phyloP scores from a whole-genome alignment of 2,797 vertebrate species.

The Chiroxiphia lanceolata region DNA sequence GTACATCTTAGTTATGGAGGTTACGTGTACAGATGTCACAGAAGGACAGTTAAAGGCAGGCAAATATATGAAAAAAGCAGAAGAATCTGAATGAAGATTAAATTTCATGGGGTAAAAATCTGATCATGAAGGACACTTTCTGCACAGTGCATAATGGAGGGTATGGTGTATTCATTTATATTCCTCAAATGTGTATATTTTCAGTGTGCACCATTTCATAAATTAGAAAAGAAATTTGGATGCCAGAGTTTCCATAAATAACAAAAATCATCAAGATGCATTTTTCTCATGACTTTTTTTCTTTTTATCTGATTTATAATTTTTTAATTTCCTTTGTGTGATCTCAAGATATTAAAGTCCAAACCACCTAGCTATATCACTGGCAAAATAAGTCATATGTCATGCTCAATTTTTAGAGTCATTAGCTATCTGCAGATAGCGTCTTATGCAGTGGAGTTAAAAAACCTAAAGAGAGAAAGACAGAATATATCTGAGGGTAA shows the following conservation, averaged over 20 bases:
- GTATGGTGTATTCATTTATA: neutral
- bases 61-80: neutral
- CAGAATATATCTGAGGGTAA: conserved; percentile 45
- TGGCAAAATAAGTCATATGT: conserved; percentile 26
- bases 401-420: conserved; percentile 41
- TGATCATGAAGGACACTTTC: neutral
- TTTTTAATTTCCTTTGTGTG: neutral
- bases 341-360: conserved; percentile 22
- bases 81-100: neutral
- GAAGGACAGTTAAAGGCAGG: neutral
- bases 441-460: conserved; percentile 23
- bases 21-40: neutral
- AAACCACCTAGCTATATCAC: neutral
- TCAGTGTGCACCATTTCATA: neutral
- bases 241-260: neutral
- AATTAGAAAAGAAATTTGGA: neutral
- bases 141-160: neutral
- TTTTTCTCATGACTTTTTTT: neutral
- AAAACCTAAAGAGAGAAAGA: conserved; percentile 36
- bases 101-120: neutral
- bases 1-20: neutral
- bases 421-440: conserved; percentile 45
- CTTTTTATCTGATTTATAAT: neutral
- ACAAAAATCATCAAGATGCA: neutral
- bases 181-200: neutral